Conservation (phyloP, 2,797 vertebrate species). For the Xyrichtys novacula region DNA sequence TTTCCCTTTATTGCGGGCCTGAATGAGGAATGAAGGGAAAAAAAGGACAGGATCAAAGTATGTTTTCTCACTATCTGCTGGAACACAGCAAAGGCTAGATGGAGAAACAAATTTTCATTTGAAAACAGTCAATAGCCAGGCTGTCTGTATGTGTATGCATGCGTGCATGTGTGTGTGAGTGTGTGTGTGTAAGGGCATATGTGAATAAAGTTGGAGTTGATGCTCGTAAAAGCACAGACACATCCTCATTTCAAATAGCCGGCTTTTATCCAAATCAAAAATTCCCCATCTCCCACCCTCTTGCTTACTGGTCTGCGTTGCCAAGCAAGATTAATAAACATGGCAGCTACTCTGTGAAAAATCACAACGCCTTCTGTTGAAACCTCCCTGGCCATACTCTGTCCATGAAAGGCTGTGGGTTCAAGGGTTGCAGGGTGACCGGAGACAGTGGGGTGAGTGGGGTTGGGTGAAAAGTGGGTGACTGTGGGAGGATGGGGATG, state of each 20-base stretch:
- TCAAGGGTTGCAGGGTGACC: constrained; percentile 87
- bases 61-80: constrained; percentile 60
- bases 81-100: constrained; percentile 62
- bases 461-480: constrained; percentile 79
- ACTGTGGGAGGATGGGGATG: constrained; percentile 79
- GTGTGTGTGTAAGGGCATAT: constrained; percentile 35
- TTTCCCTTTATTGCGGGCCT: constrained; percentile 67
- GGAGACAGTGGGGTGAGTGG: constrained; percentile 86
- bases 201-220: constrained; percentile 45
- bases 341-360: constrained; percentile 45
- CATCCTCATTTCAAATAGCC: constrained; percentile 50
- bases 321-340: constrained; percentile 64
- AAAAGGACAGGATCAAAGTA: constrained; percentile 79
- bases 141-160: constrained; percentile 45
- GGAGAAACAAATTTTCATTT: constrained; percentile 65
- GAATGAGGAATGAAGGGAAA: constrained; percentile 68
- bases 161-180: constrained; percentile 11
- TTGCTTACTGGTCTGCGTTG: constrained; percentile 19
- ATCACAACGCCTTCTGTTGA: constrained; percentile 79
- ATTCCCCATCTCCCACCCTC: constrained; percentile 11
- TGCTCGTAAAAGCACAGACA: constrained; percentile 49
- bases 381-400: constrained; percentile 75
- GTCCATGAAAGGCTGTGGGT: constrained; percentile 71
- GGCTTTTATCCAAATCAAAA: constrained; percentile 46
- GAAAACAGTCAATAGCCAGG: constrained; percentile 57